Base-by-base conservation (phyloP, 1,140 invertebrate species). In the Lepidurus apus region DNA sequence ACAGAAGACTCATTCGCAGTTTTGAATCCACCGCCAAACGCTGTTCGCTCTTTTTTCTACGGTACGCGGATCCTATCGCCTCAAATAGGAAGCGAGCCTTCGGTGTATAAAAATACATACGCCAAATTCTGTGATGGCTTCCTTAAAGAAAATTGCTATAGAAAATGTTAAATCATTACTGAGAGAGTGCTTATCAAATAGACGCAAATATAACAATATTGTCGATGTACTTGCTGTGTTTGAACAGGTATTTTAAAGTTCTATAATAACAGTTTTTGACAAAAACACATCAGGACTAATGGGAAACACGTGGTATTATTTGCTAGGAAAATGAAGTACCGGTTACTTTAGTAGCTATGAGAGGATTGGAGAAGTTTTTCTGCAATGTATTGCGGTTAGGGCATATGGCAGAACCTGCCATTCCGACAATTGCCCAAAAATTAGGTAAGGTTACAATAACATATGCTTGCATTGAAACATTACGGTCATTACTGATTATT, bases 281-380 rank as follows among this genome's bases (percentile, higher is more conserved):
- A n/a, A 21, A 34, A 21, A 34, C 3, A 4, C 34, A 2, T 34
- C 34, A 34, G 34, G 34, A 34, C 34, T 34, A 34, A 34, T 65
- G 6, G 17, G 13, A n/a, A 7, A 65, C 53, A 65, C 53, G 53
- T 65, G 53, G 6, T 65, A 11, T 47, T 17, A n/a, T 21, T 65
- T 17, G 53, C 3, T 17, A 65, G 53, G 75, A 77, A 24, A 47
- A 74, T 45, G 78, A 79, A 9, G 34, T 21, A 42, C 9, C 65
- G 4, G 78, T 79, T 7, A n/a, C 53, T 43, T 75, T 74, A n/a
- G 78, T 74, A n/a, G 75, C 73, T 42, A 26, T 74, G 6, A 74
- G 73, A 11, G 78, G 42, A 44, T 24, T 79, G 74, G 74, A 79
- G 21, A 79, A 79, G 21, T 44, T 79, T 34, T 79, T 79, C 17